Base-by-base conservation (phyloP, 2,888 invertebrate species). In the Metopia argyrocephala region DNA sequence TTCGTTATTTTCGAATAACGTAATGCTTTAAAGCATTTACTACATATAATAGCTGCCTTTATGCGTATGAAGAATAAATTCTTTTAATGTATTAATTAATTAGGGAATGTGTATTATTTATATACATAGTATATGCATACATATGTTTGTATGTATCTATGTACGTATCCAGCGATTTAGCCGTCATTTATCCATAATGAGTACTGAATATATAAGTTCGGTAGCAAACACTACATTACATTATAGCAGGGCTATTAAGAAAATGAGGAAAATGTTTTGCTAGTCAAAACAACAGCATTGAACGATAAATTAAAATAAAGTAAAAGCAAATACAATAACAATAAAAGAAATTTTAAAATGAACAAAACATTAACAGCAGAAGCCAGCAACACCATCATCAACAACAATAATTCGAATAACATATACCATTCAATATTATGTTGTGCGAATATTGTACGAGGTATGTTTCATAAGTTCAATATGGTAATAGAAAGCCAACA, bases 201-300 rank as follows among this genome's bases (percentile, higher is more conserved):
- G 61, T 46, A 52, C 45, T 46, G 59, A 66, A 68, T 46, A 78
- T 61, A 50, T 59, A 74, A 70, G 56, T 70, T 69, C 38, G 62
- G 48, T 66, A 61, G 18, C 54, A 68, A 50, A 50, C 64, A 70
- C 28, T 2, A 57, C 45, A 69, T 23, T 27, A 66, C 12, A 48
- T 31, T 48, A 45, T 54, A 28, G 45, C 65, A n/a, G 45, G 68
- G 64, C 75, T 61, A 79, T 79, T 79, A 76, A 70, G 70, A 79
- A 79, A 79, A 79, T 75, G 70, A 70, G 70, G 79, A 71, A 79
- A 79, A 79, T 71, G 70, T 76, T 79, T 68, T 66, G 79, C 75
- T 70, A 79, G 70, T 71, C 61, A 61, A 76, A 62, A 79, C 52
- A 75, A 66, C 79, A 79, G 71, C 70, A 76, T 71, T 76, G 38